These are phyloP conservation scores for Cyanistes caeruleus DNA, from an alignment of 2,113 vertebrate species.

Conservation along the genomic window DNA sequence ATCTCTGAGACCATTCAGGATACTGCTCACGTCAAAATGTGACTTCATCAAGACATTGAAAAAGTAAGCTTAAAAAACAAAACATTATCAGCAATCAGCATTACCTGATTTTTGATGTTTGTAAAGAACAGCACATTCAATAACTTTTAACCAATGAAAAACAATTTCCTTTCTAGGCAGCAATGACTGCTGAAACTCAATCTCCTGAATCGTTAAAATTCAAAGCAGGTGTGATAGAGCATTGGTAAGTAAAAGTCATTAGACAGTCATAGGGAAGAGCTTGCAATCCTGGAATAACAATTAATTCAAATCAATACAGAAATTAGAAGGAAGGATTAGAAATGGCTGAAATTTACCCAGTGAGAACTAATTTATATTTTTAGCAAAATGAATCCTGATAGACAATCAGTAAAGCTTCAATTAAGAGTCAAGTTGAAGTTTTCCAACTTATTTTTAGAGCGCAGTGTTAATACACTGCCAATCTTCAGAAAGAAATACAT, in stretches of 20 bases:
- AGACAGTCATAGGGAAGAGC: constrained; percentile 1
- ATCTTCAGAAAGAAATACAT: background rate
- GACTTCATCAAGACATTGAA: background rate
- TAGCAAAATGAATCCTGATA: constrained; percentile 32
- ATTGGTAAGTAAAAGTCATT: constrained; percentile 41
- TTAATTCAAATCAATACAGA: constrained; percentile 63
- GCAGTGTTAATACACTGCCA: background rate
- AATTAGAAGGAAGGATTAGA: constrained; percentile 54
- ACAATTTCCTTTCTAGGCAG: background rate
- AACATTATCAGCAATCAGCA: background rate
- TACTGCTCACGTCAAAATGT: background rate
- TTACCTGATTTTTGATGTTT: background rate
- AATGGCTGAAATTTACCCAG: constrained; percentile 54
- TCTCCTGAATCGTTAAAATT: constrained; percentile 14
- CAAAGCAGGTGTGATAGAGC: constrained; percentile 31
- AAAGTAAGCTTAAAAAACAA: background rate
- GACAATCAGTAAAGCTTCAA: background rate
- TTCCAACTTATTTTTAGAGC: background rate
- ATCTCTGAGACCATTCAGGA: background rate
- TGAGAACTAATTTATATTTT: constrained; percentile 29
- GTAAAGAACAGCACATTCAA: background rate
- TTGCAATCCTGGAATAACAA: constrained; percentile 51
- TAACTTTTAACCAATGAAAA: background rate
- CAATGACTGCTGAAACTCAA: constrained; percentile 1
- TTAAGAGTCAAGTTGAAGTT: background rate